phyloP scores from a whole-genome alignment of 92 coral and sea anemone genomes.

The Blastomussa wellsi region DNA sequence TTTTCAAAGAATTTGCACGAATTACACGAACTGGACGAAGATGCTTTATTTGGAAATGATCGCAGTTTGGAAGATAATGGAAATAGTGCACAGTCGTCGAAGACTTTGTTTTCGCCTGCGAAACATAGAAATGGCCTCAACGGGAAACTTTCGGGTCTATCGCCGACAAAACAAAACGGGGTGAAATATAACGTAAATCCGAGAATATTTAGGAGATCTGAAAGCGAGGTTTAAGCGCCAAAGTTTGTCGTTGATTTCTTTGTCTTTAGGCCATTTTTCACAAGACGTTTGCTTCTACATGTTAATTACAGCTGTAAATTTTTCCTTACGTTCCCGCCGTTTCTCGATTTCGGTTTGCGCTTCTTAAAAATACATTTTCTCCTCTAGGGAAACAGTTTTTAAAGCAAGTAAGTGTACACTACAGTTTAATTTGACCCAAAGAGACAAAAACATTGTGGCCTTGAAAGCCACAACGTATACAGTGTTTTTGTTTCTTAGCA shows the following conservation, averaged over 20 bases:
- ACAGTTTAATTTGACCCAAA: background rate
- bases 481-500: background rate
- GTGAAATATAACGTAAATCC: background rate
- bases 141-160: background rate
- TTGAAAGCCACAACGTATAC: background rate
- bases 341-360: too few species aligned
- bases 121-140: background rate
- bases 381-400: too few species aligned
- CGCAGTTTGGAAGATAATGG: background rate
- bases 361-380: too few species aligned
- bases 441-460: background rate
- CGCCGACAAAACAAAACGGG: slow-evolving; percentile 11
- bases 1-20: background rate
- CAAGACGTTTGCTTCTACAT: too few species aligned
- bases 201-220: slow-evolving; percentile 20
- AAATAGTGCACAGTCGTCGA: slow-evolving; percentile 16
- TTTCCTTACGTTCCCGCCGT: too few species aligned
- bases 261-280: too few species aligned
- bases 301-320: too few species aligned
- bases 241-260: background rate
- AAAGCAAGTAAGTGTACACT: background rate
- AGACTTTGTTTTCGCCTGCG: slow-evolving; percentile 5
- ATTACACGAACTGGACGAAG: slow-evolving; percentile 13
- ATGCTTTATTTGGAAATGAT: background rate
- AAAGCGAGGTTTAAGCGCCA: slow-evolving; percentile 31